Evolutionary conservation across 2,797 vertebrate species (phyloP), one percentile per base, ranked within the genome.

Genomic region (Hylomyscus alleni): DNA sequence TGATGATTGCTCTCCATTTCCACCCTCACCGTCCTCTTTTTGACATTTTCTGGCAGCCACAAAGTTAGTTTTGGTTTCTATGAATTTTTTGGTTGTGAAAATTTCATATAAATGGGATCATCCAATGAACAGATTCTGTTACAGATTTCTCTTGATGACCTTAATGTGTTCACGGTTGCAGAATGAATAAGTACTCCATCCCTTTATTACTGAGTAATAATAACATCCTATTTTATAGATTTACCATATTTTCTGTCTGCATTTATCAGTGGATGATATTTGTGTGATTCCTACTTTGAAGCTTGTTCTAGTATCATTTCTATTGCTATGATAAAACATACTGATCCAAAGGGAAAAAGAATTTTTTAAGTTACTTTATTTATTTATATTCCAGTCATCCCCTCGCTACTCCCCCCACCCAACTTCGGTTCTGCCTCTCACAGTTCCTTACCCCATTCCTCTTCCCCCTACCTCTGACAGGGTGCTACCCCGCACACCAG

Each of bases 221-320:
- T 31, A 76, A 19, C 19, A 62, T 4, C 89, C 17, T 29, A 89
- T 76, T 91, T 4, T 87, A 56, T 88, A 19, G 44, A 75, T 67
- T 82, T 20, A 56, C 15, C 50, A 93, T 34, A 90, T 88, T 78
- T 94, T 78, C 62, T 73, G 76, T 85, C 83, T 91, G 22, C 58
- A 90, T 89, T 93, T n/a, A 62, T 84, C 76, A 81, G 69, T 84
- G 94, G 73, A 40, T 89, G 40, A 60, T n/a, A 95, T 83, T 95
- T 88, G 15, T 77, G 40, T 73, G 95, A 37, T 75, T 85, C 93
- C 67, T 15, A 90, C 67, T 81, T 89, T 92, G 44, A 29, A 26
- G 4, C n/a, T 87, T 73, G 24, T 52, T 14, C 34, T 56, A 73
- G n/a, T 50, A 19, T 56, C n/a, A 87, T 73, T 56, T 73, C 52